Evolutionary conservation across 2,888 invertebrate species (phyloP).

Genomic region (Dryocosmus kuriphilus): DNA sequence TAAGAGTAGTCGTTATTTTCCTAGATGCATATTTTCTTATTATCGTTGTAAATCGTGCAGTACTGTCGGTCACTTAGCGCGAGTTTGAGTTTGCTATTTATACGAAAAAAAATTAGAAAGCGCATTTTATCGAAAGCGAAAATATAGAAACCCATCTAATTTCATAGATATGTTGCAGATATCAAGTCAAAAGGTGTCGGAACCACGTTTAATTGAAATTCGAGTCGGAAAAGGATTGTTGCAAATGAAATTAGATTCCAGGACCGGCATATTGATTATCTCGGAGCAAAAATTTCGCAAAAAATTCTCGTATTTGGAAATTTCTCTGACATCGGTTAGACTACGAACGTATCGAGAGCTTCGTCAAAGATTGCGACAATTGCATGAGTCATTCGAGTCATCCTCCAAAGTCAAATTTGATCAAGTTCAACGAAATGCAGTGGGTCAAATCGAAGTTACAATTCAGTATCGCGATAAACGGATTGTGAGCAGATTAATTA

Average conservation of each 20-base stretch:
- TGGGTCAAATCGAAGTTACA: no score
- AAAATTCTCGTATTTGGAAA: no score
- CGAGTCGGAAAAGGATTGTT: constrained; percentile 56
- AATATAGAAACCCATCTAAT: constrained; percentile 24
- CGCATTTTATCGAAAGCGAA: constrained; percentile 30
- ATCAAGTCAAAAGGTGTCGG: not conserved
- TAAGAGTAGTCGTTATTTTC: constrained; percentile 42
- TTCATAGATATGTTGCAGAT: constrained; percentile 47
- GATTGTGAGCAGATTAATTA: no score
- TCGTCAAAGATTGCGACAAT: no score
- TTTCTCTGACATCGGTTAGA: no score
- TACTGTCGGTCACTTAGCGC: constrained; percentile 43
- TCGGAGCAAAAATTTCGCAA: no score
- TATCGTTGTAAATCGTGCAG: constrained; percentile 44
- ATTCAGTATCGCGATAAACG: no score
- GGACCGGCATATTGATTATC: constrained; percentile 1
- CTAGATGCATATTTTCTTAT: constrained; percentile 44
- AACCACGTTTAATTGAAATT: constrained; percentile 47
- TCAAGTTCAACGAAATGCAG: no score
- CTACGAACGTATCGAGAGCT: no score
- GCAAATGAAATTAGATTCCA: constrained; percentile 55
- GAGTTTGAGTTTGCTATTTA: constrained; percentile 43
- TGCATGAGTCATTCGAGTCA: no score
- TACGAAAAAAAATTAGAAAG: constrained; percentile 14
- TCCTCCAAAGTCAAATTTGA: no score